Evolutionary conservation across 1,140 invertebrate species (phyloP).

Genomic region (Cherax destructor): DNA sequence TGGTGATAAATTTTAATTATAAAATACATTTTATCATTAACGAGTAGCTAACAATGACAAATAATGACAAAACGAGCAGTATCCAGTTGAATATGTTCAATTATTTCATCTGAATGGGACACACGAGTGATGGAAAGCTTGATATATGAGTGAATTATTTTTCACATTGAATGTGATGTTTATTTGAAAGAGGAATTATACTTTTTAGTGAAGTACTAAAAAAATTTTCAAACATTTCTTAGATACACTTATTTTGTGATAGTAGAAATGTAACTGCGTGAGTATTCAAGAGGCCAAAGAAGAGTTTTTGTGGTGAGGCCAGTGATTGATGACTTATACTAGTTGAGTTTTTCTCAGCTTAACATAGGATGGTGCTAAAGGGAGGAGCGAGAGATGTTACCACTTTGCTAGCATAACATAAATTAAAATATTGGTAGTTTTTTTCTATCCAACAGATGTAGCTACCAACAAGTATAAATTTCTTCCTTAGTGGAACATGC

Average conservation of each 20-base stretch:
- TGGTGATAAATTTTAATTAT: background rate
- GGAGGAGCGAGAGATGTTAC: conserved; percentile 25
- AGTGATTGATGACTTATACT: conserved; percentile 36
- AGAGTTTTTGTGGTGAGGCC: conserved; percentile 44
- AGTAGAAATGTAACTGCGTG: conserved; percentile 35
- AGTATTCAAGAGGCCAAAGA: conserved; percentile 65
- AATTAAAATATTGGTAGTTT: background rate
- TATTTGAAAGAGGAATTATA: background rate
- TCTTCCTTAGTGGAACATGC: conserved; percentile 24
- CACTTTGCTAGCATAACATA: background rate
- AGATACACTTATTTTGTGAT: conserved; percentile 41
- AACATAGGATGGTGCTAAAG: conserved; percentile 29
- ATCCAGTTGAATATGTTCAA: background rate
- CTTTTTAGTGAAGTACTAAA: conserved; percentile 24
- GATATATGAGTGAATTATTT: conserved; percentile 32
- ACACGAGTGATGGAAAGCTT: background rate
- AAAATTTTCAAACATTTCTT: conserved; percentile 35
- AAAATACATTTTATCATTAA: background rate
- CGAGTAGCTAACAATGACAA: background rate
- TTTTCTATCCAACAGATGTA: background rate
- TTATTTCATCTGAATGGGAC: background rate
- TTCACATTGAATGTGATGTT: conserved; percentile 26
- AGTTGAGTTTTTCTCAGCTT: conserved; percentile 17
- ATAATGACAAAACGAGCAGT: background rate
- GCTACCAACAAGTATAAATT: conserved; percentile 30